Evolutionary conservation across 2,888 invertebrate species (phyloP).

Genomic region (Amaurobius ferox): DNA sequence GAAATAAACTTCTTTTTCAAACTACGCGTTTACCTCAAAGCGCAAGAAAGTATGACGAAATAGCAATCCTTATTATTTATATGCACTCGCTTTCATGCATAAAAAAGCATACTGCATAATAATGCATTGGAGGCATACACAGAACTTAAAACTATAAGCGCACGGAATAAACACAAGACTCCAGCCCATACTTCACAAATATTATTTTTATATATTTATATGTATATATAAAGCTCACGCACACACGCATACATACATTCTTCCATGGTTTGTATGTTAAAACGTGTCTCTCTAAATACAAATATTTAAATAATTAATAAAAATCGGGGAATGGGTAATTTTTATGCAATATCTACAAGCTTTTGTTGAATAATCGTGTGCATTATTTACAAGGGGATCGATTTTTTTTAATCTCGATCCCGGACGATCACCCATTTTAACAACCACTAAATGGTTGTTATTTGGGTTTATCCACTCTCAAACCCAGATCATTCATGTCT

Average conservation of each 20-base stretch:
- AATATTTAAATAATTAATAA: constrained; percentile 53
- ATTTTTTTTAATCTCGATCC: background rate
- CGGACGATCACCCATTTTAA: background rate
- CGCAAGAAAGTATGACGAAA: constrained; percentile 29
- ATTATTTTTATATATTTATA: constrained; percentile 49
- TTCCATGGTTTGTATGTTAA: constrained; percentile 46
- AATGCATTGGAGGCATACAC: constrained; percentile 18
- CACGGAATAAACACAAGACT: background rate
- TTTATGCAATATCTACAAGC: constrained; percentile 68
- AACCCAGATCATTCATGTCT: background rate
- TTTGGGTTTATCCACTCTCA: background rate
- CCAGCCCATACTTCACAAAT: constrained; percentile 19
- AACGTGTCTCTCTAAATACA: constrained; percentile 58
- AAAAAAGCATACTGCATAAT: background rate
- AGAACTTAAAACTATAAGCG: constrained; percentile 25
- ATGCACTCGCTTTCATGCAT: constrained; percentile 33
- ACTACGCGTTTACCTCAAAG: constrained; percentile 11
- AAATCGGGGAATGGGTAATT: constrained; percentile 26
- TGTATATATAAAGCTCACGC: constrained; percentile 61
- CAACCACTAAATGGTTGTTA: background rate
- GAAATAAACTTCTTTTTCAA: background rate
- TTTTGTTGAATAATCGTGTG: constrained; percentile 34
- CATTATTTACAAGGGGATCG: constrained; percentile 42
- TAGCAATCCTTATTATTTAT: background rate
- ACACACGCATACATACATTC: constrained; percentile 51